Evolutionary conservation across 2,113 vertebrate species (phyloP).

Genomic region (Gallinago jamesoni): DNA sequence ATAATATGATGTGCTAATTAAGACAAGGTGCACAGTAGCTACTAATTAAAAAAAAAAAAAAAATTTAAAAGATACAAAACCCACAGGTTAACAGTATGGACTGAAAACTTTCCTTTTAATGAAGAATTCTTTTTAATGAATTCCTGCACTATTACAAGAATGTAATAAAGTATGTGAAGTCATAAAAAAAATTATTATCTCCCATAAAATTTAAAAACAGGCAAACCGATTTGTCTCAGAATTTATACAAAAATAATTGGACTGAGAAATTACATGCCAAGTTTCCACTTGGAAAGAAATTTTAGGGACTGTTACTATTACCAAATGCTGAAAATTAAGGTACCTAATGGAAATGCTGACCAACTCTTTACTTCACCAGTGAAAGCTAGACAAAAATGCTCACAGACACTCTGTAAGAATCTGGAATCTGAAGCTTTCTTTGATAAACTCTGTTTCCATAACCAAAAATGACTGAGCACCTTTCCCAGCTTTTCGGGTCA

Average conservation of each 20-base stretch:
- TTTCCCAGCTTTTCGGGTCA: neutral
- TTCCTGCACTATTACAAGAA: constrained; percentile 33
- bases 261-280: constrained; percentile 54
- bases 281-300: constrained; percentile 61
- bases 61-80: neutral
- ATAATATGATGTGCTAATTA: neutral
- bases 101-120: neutral
- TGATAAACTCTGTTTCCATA: neutral
- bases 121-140: constrained; percentile 36
- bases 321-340: constrained; percentile 45
- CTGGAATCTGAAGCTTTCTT: neutral
- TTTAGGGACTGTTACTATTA: constrained; percentile 44
- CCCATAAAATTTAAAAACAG: constrained; percentile 56
- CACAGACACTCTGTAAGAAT: neutral
- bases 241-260: constrained; percentile 57
- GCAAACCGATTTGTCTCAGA: constrained; percentile 67
- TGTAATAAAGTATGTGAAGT: constrained; percentile 58
- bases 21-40: neutral
- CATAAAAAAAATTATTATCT: constrained; percentile 44
- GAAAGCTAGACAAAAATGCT: constrained; percentile 6
- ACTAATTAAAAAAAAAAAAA: neutral
- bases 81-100: neutral
- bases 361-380: constrained; percentile 1
- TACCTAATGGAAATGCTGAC: constrained; percentile 47
- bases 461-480: neutral